Evolutionary conservation across 2,888 invertebrate species (phyloP).

Genomic region (Cataglyphis livida): DNA sequence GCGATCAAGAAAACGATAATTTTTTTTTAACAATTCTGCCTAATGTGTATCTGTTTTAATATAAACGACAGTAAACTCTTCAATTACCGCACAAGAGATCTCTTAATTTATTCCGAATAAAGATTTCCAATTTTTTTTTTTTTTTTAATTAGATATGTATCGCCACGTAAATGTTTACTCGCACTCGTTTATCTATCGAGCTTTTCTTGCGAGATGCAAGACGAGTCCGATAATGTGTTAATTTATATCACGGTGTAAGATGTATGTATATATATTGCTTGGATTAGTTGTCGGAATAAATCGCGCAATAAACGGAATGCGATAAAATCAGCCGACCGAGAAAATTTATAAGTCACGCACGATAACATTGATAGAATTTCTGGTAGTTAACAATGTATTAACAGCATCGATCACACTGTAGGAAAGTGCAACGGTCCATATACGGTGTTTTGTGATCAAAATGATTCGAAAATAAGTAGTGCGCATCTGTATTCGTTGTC

Average conservation of each 20-base stretch:
- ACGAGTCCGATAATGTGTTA: not conserved
- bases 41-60: not conserved
- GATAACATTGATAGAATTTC: conserved; percentile 16
- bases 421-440: conserved; percentile 31
- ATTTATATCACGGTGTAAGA: conserved; percentile 9
- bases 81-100: too few species aligned
- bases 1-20: not conserved
- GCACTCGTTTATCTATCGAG: not conserved
- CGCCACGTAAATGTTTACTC: conserved; percentile 21
- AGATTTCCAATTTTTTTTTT: not conserved
- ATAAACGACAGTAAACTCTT: not conserved
- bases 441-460: conserved; percentile 7
- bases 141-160: not conserved
- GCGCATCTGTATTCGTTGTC: conserved; percentile 10
- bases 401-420: conserved; percentile 25
- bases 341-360: conserved; percentile 28
- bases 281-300: not conserved
- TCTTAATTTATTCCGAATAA: not conserved
- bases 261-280: conserved; percentile 10
- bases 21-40: not conserved
- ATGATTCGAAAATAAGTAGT: conserved; percentile 23
- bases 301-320: not conserved
- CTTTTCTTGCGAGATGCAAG: conserved; percentile 9
- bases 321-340: conserved; percentile 19
- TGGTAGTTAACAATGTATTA: not conserved